phyloP scores from a whole-genome alignment of 2,888 invertebrate species.

The Phrixothrix hirtus region DNA sequence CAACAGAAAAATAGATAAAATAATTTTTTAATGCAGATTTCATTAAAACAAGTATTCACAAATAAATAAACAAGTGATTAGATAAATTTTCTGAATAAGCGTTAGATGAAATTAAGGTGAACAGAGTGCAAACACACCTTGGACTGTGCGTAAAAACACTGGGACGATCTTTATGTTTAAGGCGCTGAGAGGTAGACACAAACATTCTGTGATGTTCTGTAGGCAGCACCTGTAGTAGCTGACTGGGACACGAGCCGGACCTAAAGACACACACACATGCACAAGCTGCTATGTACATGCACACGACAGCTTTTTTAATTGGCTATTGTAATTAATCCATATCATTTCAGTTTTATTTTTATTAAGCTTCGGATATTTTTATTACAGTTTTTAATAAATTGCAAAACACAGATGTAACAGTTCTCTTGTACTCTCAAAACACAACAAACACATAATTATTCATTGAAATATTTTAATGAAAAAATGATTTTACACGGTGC shows the following conservation, averaged over 20 bases:
- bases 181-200: conserved; percentile 63
- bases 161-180: conserved; percentile 68
- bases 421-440: too few relatives aligned
- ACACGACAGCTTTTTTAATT: conserved; percentile 1
- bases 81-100: too few relatives aligned
- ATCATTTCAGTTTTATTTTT: too few relatives aligned
- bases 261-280: conserved; percentile 56
- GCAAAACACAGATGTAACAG: too few relatives aligned
- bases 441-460: too few relatives aligned
- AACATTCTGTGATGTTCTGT: conserved; percentile 57
- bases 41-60: not conserved
- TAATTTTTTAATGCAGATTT: not conserved
- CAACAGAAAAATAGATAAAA: not conserved
- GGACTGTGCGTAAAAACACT: conserved; percentile 52
- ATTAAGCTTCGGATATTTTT: too few relatives aligned
- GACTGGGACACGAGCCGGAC: conserved; percentile 92
- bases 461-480: too few relatives aligned
- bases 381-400: too few relatives aligned
- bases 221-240: conserved; percentile 76
- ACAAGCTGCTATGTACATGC: conserved; percentile 31
- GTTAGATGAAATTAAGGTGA: too few relatives aligned
- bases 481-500: too few relatives aligned
- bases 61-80: not conserved
- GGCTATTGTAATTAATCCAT: too few relatives aligned
- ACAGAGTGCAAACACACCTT: conserved; percentile 55